These are phyloP conservation scores for Malurus splendens DNA, from an alignment of 2,797 vertebrate species.

Conservation along the genomic window DNA sequence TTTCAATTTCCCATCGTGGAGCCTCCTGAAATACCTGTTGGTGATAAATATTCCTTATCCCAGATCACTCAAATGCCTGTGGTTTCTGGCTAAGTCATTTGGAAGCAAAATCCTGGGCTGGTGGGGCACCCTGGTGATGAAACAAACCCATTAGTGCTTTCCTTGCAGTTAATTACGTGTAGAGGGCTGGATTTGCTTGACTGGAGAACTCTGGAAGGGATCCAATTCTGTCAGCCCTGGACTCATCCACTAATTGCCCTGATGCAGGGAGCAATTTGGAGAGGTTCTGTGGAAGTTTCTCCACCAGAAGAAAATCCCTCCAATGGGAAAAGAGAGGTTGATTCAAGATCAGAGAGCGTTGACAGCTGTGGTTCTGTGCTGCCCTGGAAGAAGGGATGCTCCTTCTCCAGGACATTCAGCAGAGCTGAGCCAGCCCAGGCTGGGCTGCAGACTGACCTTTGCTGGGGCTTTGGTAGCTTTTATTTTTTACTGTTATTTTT, in stretches of 20 bases:
- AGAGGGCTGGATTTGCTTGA: not conserved
- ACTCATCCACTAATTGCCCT: not conserved
- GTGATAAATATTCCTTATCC: not conserved
- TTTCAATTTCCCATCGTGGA: not conserved
- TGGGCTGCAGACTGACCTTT: accelerated
- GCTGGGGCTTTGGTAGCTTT: not conserved
- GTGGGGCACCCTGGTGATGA: not conserved
- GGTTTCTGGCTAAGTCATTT: not conserved
- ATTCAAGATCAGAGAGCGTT: accelerated
- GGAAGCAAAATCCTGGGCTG: not conserved
- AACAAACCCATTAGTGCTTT: not conserved
- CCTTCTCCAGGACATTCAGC: not conserved
- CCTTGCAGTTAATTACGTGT: not conserved
- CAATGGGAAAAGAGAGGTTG: not conserved
- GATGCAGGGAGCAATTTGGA: not conserved
- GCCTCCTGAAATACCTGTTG: not conserved
- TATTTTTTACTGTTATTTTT: not conserved
- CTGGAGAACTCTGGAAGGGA: not conserved
- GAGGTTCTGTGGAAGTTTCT: not conserved
- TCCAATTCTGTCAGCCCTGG: not conserved
- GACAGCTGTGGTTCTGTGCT: not conserved
- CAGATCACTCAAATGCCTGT: not conserved
- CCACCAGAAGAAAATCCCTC: not conserved
- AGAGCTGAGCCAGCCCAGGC: not conserved
- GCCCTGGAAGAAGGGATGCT: not conserved